Conservation (phyloP, 1,140 invertebrate species). For the Littorina saxatilis region DNA sequence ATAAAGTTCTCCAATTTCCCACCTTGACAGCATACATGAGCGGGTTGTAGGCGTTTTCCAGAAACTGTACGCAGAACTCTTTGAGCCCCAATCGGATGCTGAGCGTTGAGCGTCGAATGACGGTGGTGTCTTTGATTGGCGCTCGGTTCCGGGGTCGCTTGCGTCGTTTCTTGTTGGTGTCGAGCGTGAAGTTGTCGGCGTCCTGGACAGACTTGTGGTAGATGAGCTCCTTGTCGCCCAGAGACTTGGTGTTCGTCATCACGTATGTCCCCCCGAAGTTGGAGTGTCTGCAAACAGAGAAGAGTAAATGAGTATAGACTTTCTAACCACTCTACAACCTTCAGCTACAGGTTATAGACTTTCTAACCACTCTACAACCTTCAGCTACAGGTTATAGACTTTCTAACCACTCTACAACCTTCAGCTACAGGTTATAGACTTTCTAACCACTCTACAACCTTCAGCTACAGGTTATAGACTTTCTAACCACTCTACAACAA, state of each 20-base stretch:
- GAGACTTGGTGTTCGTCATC: constrained; percentile 94
- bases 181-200: constrained; percentile 80
- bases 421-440: too few species aligned
- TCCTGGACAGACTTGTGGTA: constrained; percentile 89
- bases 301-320: neutral
- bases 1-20: constrained; percentile 23
- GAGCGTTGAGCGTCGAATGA: constrained; percentile 85
- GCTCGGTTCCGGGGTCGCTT: constrained; percentile 82
- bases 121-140: constrained; percentile 79
- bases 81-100: constrained; percentile 91
- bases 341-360: too few species aligned
- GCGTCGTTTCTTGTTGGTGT: constrained; percentile 79
- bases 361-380: too few species aligned
- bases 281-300: constrained; percentile 82
- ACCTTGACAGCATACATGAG: constrained; percentile 89
- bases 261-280: constrained; percentile 95
- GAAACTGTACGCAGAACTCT: constrained; percentile 95
- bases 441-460: too few species aligned
- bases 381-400: too few species aligned
- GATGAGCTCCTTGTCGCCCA: constrained; percentile 92
- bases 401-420: too few species aligned
- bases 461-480: too few species aligned
- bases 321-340: neutral
- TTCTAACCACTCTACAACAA: too few species aligned
- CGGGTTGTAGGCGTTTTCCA: constrained; percentile 94